Percentiles rank a stretch among this genome's conserved stretches.
Conservation (phyloP, 2,888 invertebrate genomes). For the Andrena fulva region DNA sequence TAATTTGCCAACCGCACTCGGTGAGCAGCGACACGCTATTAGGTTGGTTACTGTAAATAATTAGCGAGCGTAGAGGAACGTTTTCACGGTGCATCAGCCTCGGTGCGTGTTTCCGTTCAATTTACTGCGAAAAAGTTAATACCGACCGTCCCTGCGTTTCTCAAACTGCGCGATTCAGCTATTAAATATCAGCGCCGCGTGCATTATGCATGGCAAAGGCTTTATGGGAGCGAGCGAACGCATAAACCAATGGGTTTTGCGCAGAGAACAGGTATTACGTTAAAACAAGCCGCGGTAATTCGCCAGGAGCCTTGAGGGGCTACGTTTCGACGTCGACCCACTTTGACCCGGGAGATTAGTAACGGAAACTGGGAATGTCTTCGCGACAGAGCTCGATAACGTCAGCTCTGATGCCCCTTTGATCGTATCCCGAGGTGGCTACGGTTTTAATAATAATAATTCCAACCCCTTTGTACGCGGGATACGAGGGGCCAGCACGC, state of each 20-base stretch:
- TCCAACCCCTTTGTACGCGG: conserved; percentile 66
- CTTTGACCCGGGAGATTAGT: conserved; percentile 23
- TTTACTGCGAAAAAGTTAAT: not conserved
- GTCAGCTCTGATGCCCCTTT: conserved; percentile 31
- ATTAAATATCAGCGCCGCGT: not conserved
- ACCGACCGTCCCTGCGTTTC: not conserved
- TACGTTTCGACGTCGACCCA: conserved; percentile 10
- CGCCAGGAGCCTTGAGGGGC: conserved; percentile 6
- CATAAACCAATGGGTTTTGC: conserved; percentile 26
- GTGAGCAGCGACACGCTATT: not conserved
- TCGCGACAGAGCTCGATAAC: conserved; percentile 39
- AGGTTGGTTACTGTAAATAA: conserved; percentile 23
- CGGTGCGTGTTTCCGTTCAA: not conserved
- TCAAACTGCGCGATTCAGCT: not conserved
- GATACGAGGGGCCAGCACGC: conserved; percentile 20
- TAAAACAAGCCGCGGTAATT: conserved; percentile 9
- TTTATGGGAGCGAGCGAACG: not conserved
- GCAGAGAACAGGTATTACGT: conserved; percentile 4
- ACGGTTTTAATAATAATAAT: conserved; percentile 73
- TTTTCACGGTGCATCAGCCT: not conserved
- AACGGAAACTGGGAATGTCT: not conserved
- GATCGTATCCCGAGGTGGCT: conserved; percentile 32
- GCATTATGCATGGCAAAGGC: too few relatives aligned
- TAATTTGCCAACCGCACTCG: conserved; percentile 7
- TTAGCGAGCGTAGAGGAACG: not conserved